Evolutionary conservation across 2,797 vertebrate genomes (phyloP).

Genomic region (Mareca strepera): DNA sequence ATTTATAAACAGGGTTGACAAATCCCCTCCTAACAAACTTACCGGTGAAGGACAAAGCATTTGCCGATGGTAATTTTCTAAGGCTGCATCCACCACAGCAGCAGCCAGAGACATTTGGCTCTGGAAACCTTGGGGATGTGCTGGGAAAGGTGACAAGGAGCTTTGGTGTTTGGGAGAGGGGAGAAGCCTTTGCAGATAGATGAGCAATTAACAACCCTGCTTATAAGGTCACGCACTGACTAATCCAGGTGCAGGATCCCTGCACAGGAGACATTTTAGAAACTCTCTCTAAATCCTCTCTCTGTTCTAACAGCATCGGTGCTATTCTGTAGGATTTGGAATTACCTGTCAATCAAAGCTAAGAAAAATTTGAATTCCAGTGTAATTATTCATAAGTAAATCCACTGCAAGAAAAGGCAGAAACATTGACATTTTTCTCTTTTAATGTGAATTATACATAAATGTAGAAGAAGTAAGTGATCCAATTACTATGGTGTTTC

Average conservation of each 20-base stretch:
- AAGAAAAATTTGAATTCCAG: slow-evolving; percentile 42
- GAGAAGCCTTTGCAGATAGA: neutral
- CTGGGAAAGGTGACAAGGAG: neutral
- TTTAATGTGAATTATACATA: slow-evolving; percentile 66
- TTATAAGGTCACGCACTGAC: slow-evolving; percentile 45
- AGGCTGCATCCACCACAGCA: neutral
- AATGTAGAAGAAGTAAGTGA: slow-evolving; percentile 63
- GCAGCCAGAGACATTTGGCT: neutral
- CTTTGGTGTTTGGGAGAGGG: neutral
- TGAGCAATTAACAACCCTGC: slow-evolving; percentile 55
- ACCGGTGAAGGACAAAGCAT: neutral
- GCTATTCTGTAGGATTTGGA: slow-evolving; percentile 69
- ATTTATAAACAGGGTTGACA: slow-evolving; percentile 49
- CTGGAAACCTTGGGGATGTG: neutral
- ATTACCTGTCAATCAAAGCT: slow-evolving; percentile 63
- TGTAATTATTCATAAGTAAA: slow-evolving; percentile 73
- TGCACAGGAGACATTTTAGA: slow-evolving; percentile 45
- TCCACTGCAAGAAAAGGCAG: slow-evolving; percentile 53
- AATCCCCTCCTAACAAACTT: neutral
- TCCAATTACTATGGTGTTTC: slow-evolving; percentile 60
- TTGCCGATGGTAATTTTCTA: neutral
- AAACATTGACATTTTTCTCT: slow-evolving; percentile 60
- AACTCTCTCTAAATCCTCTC: slow-evolving; percentile 56
- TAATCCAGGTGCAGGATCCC: slow-evolving; percentile 50
- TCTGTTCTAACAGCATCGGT: slow-evolving; percentile 32